phyloP scores from a whole-genome alignment of 2,113 vertebrate species.

The Strix aluco region DNA sequence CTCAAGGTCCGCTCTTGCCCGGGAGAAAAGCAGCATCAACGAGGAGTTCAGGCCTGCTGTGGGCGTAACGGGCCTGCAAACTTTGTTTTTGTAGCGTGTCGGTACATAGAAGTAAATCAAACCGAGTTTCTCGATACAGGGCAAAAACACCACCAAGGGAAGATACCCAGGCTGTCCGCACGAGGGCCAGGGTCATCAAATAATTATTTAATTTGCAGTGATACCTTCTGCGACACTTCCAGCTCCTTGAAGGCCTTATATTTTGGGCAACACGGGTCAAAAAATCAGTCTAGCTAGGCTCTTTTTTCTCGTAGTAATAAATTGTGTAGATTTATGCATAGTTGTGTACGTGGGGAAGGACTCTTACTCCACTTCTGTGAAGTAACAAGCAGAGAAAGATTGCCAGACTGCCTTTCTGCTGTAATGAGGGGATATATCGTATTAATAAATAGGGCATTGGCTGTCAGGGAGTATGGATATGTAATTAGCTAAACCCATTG shows the following conservation, averaged over 20 bases:
- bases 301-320: not conserved
- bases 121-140: accelerated
- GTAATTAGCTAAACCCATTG: not conserved
- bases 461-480: not conserved
- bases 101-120: accelerated
- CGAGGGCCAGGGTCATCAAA: not conserved
- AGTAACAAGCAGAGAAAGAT: not conserved
- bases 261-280: not conserved
- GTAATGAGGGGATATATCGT: not conserved
- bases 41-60: not conserved
- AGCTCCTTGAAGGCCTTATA: not conserved
- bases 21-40: accelerated
- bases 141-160: not conserved
- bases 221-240: not conserved
- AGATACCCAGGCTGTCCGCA: not conserved
- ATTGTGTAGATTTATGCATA: not conserved
- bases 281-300: not conserved
- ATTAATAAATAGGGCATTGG: not conserved
- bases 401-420: not conserved
- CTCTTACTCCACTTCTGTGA: accelerated
- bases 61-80: accelerated
- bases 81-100: accelerated
- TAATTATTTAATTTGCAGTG: not conserved
- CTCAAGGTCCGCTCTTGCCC: accelerated
- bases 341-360: not conserved